Conservation (phyloP, 2,113 vertebrate genomes). For the Tragelaphus buxtoni region DNA sequence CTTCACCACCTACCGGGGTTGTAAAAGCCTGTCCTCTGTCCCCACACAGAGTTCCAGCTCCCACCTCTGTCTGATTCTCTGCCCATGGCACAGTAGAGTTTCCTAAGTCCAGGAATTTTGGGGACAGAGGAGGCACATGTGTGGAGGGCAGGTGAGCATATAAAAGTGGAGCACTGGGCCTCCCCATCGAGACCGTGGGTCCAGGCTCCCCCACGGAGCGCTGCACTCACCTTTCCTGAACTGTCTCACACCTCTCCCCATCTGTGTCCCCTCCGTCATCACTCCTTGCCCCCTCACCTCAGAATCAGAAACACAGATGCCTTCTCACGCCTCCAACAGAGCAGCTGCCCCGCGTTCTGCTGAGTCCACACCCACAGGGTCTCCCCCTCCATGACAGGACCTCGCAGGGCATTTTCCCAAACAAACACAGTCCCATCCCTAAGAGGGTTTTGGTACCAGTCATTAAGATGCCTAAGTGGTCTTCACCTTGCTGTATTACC, state of each 20-base stretch:
- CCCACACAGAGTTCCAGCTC: background rate
- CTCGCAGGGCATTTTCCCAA: background rate
- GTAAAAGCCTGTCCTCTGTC: background rate
- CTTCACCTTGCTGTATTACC: background rate
- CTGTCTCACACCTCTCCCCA: background rate
- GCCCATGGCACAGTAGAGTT: rapidly evolving
- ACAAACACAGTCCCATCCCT: background rate
- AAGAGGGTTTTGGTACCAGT: background rate
- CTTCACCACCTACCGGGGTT: background rate
- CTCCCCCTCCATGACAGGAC: background rate
- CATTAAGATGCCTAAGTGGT: background rate
- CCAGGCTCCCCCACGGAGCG: background rate
- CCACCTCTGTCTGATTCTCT: rapidly evolving
- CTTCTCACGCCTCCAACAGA: background rate
- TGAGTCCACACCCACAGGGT: background rate
- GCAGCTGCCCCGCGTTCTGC: background rate
- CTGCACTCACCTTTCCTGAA: background rate
- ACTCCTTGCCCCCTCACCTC: background rate
- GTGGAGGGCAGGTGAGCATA: background rate
- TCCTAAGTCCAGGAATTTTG: background rate
- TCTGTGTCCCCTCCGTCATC: background rate
- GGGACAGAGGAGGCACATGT: background rate
- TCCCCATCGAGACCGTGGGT: rapidly evolving
- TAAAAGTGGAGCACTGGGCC: background rate
- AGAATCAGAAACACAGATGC: background rate